Percentiles rank a stretch among this genome's conserved stretches.
Evolutionary conservation across 2,113 vertebrate species (phyloP).

Genomic region (Bufo bufo): DNA sequence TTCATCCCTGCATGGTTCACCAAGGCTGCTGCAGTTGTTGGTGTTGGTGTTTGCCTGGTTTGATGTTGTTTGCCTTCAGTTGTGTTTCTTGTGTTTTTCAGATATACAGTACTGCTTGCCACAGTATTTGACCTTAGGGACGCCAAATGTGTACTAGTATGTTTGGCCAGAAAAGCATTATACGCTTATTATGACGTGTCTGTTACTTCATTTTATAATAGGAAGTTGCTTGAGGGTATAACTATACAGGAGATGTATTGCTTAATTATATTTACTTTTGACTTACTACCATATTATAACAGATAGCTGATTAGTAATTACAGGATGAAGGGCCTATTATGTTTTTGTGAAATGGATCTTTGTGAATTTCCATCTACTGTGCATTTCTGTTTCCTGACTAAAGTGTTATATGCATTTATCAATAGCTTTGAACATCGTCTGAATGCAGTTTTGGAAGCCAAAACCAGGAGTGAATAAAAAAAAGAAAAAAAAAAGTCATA

Average conservation of each 20-base stretch:
- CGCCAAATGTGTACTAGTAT: background rate
- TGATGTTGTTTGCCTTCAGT: slow-evolving; percentile 37
- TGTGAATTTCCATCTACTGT: slow-evolving; percentile 5
- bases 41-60: slow-evolving; percentile 39
- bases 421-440: background rate
- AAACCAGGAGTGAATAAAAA: no score
- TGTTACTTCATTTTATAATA: background rate
- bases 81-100: slow-evolving; percentile 17
- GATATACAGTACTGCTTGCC: background rate
- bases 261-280: background rate
- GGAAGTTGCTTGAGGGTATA: background rate
- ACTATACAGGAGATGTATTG: slow-evolving; percentile 13
- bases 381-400: background rate
- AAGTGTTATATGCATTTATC: background rate
- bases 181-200: slow-evolving; percentile 10
- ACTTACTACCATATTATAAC: background rate
- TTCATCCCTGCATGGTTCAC: slow-evolving; percentile 77
- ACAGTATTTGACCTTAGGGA: background rate
- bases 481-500: no score
- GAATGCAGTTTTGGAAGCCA: background rate
- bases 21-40: slow-evolving; percentile 62
- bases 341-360: background rate
- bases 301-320: slow-evolving; percentile 29
- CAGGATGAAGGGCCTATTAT: background rate
- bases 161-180: background rate